A percentile compares a stretch with the other conserved stretches of the same genome.
Evolutionary conservation across 2,888 invertebrate genomes (phyloP).

Genomic region (Ormyrus nitidulus): DNA sequence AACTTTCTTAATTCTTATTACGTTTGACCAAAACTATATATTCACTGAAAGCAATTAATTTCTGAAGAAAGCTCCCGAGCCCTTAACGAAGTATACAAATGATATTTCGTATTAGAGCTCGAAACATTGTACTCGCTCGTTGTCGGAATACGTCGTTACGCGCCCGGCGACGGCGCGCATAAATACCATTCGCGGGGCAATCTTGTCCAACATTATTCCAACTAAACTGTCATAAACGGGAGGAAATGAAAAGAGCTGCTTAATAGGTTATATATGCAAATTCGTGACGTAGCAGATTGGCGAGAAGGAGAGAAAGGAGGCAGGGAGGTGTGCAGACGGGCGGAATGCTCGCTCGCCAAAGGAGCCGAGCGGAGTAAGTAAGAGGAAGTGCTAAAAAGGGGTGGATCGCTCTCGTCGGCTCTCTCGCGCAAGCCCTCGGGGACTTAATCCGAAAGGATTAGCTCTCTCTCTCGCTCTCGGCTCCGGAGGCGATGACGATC

Average conservation of each 20-base stretch:
- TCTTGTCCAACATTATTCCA: constrained; percentile 75
- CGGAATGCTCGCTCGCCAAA: constrained; percentile 34
- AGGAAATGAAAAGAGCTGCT: constrained; percentile 76
- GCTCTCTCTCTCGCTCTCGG: constrained; percentile 2
- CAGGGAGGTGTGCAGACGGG: not conserved
- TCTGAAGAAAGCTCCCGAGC: too few species aligned
- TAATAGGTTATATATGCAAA: constrained; percentile 76
- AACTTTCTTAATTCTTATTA: too few species aligned
- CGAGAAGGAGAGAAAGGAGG: constrained; percentile 46
- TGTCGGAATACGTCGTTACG: not conserved
- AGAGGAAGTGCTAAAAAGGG: constrained; percentile 65
- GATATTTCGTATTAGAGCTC: not conserved
- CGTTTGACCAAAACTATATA: too few species aligned
- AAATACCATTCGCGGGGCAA: constrained; percentile 70
- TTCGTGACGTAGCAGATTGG: constrained; percentile 59
- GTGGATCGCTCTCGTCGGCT: constrained; percentile 57
- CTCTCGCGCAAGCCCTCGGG: constrained; percentile 58
- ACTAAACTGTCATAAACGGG: constrained; percentile 76
- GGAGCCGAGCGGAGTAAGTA: constrained; percentile 58
- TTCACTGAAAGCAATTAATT: too few species aligned
- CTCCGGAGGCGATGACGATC: constrained; percentile 17
- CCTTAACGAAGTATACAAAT: not conserved
- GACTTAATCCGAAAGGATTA: constrained; percentile 60
- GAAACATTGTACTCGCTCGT: not conserved
- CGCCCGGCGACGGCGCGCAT: constrained; percentile 29